These are phyloP conservation scores for Xylota sylvarum DNA, from an alignment of 2,888 invertebrate species.

Conservation along the genomic window DNA sequence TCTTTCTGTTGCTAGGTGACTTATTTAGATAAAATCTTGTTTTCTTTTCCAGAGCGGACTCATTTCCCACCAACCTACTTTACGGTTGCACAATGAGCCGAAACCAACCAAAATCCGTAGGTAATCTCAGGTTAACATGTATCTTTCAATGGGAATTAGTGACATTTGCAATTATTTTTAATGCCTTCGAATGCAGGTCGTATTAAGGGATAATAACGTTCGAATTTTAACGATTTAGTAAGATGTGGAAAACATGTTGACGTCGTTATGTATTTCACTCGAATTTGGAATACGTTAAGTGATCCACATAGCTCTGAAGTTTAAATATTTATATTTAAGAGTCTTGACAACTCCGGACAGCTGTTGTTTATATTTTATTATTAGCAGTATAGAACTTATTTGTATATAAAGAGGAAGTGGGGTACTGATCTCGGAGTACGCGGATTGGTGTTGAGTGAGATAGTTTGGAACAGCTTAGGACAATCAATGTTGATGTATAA, in stretches of 20 bases:
- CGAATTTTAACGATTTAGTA: constrained; percentile 9
- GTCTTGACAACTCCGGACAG: no score
- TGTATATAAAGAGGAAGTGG: no score
- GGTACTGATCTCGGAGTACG: no score
- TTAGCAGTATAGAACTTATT: no score
- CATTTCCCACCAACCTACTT: constrained; percentile 16
- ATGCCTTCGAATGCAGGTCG: background rate
- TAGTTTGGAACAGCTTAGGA: no score
- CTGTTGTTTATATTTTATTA: no score
- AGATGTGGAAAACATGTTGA: background rate
- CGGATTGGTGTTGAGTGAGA: no score
- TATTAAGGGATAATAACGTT: background rate
- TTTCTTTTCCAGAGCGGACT: constrained; percentile 24
- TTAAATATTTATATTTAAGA: no score
- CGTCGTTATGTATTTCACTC: background rate
- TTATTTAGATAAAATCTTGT: constrained; percentile 39
- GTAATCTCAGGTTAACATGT: constrained; percentile 1
- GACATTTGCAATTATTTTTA: constrained; percentile 22
- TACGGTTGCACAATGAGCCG: constrained; percentile 12
- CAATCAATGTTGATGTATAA: no score
- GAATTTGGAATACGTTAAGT: background rate
- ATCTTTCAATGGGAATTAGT: constrained; percentile 7
- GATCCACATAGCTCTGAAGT: no score
- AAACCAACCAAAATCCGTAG: constrained; percentile 16
- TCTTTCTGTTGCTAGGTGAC: constrained; percentile 29